Base-by-base conservation (phyloP, 2,113 vertebrate genomes). In the Mormyrus iriodes region DNA sequence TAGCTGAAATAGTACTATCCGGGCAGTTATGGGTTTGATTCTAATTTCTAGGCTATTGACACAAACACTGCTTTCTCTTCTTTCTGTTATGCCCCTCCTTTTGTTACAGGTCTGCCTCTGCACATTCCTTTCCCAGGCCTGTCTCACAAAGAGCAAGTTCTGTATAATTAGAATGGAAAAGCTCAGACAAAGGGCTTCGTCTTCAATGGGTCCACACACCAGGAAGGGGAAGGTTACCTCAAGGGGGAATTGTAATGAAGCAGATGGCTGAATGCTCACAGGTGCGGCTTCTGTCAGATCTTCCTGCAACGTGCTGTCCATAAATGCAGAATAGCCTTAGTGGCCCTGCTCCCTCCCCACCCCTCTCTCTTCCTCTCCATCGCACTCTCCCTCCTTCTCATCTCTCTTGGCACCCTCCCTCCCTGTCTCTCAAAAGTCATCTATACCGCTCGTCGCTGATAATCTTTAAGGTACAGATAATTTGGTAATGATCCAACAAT, bases 181-280 rank as follows among this genome's bases (percentile, higher is more conserved):
- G 94, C 93, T 94, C 92, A 95, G 95, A 95, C 94, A 95, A 95
- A 95, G 94, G 93, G 94, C 94, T 94, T 95, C 93, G 94, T 92
- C 94, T 94, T 91, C 92, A 91, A 94, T 94, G 94, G 95, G 94
- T 92, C 93, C 90, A 91, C 93, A 92, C 31, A 87, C 53, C 15
- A 21, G 35, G 42, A 58, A 61, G 35, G 85, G 92, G 94, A 95
- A 96, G 95, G 95, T 95, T 94, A 96, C 92, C 94, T 95, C 94
- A 96, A 95, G 93, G 95, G 95, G 94, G 94, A 95, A 95, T 95
- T 94, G 91, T 95, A 96, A 96, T 96, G 94, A 95, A 95, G 93
- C 95, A 95, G 95, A 96, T 95, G 95, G 95, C 92, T 92, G 92
- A 93, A 93, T 92, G 93, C 93, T 94, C 93, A 91, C 93, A 92